Conservation (phyloP, 2,113 vertebrate species). For the Pollimyrus isidori region DNA sequence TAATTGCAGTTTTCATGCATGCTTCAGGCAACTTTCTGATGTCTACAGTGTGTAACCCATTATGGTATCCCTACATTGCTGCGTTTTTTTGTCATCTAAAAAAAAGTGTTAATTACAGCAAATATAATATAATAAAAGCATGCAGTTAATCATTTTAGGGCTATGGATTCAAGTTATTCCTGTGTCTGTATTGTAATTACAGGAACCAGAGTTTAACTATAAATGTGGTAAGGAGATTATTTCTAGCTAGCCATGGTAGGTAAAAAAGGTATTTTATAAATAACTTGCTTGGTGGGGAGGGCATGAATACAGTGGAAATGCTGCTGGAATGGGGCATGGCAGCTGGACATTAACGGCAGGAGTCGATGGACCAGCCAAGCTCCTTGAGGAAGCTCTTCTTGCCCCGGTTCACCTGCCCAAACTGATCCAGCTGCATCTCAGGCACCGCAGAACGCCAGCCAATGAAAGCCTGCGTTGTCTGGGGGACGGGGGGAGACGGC, state of each 20-base stretch:
- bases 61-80: background rate
- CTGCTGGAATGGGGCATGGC: background rate
- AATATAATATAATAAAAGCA: background rate
- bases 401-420: slow-evolving; percentile 54
- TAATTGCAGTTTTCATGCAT: background rate
- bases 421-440: slow-evolving; percentile 56
- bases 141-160: background rate
- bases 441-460: slow-evolving; percentile 71
- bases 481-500: slow-evolving; percentile 69
- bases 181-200: background rate
- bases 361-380: slow-evolving; percentile 55
- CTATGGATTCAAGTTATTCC: background rate
- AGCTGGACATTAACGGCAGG: slow-evolving; percentile 45
- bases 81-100: background rate
- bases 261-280: background rate
- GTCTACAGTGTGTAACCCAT: background rate
- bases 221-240: background rate
- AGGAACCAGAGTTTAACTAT: background rate
- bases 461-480: slow-evolving; percentile 71
- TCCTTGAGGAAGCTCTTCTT: slow-evolving; percentile 49
- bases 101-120: background rate
- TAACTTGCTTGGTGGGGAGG: background rate
- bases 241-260: background rate
- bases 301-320: background rate
- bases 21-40: background rate